Base-by-base conservation (phyloP, 2,797 vertebrate species). In the Ibycter americanus region DNA sequence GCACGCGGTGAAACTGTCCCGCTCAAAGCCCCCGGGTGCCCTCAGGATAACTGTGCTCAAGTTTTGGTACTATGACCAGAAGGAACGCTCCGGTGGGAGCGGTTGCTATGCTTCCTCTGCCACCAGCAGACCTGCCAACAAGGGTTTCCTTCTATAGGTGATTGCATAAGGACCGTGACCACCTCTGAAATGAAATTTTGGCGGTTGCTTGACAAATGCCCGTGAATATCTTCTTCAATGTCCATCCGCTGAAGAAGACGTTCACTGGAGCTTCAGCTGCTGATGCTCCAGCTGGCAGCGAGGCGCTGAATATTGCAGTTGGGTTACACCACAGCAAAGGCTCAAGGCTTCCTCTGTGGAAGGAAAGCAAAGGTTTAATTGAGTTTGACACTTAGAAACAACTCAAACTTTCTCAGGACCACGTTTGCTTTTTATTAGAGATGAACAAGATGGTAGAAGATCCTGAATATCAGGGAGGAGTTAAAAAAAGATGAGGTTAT, bases 1-100 rank as follows among this genome's bases (percentile, higher is more conserved):
- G 44, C 2, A 1, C 0, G 1, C 4, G 4, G 70, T 19, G 49
- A 49, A 73, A 44, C 11, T 3, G 11, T 21, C n/a, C 23, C 3
- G 5, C 52, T 54, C 74, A 25, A 36, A 27, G 12, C 17, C 51
- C 58, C 7, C 51, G 16, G 34, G 14, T 26, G 22, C 61, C 51
- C 32, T 44, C 40, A 15, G 62, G 67, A 55, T 38, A 22, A 44
- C 59, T 25, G 27, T 4, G 13, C 13, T 26, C 34, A 16, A n/a
- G 63, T 36, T 76, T 25, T 17, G 70, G 22, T n/a, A 29, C 86
- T 21, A 12, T 4, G 11, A 63, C 13, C 26, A 68, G 29, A 51
- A 40, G 27, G 15, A 63, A 52, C 1, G 5, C 6, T 21, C 62
- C 25, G 22, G 34, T 44, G 65, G 32, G 61, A 74, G 34, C 3